These are phyloP conservation scores for Tetraneura akinire DNA, from an alignment of 1,140 invertebrate species.

Conservation along the genomic window DNA sequence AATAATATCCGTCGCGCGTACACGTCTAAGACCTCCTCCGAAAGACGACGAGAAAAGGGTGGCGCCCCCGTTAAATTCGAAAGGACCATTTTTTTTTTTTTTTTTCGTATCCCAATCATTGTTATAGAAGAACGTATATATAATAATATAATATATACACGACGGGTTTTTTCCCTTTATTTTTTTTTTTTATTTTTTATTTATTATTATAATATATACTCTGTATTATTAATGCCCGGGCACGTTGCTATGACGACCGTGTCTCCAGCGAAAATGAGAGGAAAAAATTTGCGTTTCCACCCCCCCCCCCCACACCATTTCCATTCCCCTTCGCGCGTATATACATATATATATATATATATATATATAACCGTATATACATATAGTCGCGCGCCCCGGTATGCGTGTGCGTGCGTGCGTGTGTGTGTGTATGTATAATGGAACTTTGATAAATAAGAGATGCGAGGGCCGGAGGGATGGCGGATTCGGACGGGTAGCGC, in stretches of 20 bases:
- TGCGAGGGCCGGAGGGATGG: neutral
- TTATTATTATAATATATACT: neutral
- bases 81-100: conserved; percentile 48
- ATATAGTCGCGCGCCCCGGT: neutral
- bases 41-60: conserved; percentile 13
- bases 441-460: conserved; percentile 51
- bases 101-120: conserved; percentile 48
- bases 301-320: conserved; percentile 38
- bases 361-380: too few species aligned
- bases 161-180: neutral
- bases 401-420: too few species aligned
- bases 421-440: conserved; percentile 26
- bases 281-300: conserved; percentile 51
- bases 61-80: conserved; percentile 44
- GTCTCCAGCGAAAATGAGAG: conserved; percentile 51
- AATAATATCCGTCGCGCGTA: neutral
- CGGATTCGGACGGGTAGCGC: neutral
- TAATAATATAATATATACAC: too few species aligned
- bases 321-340: conserved; percentile 21
- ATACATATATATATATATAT: too few species aligned
- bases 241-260: conserved; percentile 41
- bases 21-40: conserved; percentile 32
- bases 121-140: conserved; percentile 33
- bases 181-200: neutral
- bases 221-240: conserved; percentile 51